Evolutionary conservation across 2,888 invertebrate species (phyloP).

Genomic region (Zele albiditarsus): DNA sequence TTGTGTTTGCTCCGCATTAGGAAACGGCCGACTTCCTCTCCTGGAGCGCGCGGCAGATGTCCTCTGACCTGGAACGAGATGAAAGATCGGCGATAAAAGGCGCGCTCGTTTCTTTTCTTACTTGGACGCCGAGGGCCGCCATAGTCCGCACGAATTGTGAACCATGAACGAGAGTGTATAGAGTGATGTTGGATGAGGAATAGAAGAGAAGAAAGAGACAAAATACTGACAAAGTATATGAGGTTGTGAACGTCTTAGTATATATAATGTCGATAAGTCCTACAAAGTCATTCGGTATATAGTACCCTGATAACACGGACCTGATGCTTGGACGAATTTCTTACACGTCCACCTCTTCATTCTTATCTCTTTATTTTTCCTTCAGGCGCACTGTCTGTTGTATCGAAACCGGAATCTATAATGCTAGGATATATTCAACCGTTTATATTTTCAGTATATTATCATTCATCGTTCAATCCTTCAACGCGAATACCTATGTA

Average conservation of each 20-base stretch:
- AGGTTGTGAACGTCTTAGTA: neutral
- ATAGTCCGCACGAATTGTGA: slow-evolving; percentile 36
- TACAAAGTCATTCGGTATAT: slow-evolving; percentile 17
- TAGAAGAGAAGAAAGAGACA: slow-evolving; percentile 15
- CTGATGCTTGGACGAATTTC: slow-evolving; percentile 33
- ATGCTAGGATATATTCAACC: slow-evolving; percentile 34
- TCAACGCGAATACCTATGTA: slow-evolving; percentile 16
- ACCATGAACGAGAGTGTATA: slow-evolving; percentile 18
- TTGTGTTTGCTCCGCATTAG: slow-evolving; percentile 62
- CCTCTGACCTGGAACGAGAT: slow-evolving; percentile 61
- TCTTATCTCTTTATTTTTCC: slow-evolving; percentile 34
- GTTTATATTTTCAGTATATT: slow-evolving; percentile 19
- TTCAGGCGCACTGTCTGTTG: slow-evolving; percentile 18
- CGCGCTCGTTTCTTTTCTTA: slow-evolving; percentile 41
- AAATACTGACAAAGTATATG: neutral
- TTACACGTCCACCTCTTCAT: slow-evolving; percentile 27
- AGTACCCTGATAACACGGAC: neutral
- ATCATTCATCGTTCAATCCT: slow-evolving; percentile 34
- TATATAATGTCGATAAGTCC: slow-evolving; percentile 9
- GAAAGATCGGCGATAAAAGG: slow-evolving; percentile 57
- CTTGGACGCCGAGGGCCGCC: slow-evolving; percentile 22
- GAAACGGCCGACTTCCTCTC: slow-evolving; percentile 57
- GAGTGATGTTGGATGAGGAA: neutral
- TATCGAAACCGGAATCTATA: slow-evolving; percentile 43
- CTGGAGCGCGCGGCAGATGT: slow-evolving; percentile 52